A percentile compares a stretch with the other conserved stretches of the same genome.
Evolutionary conservation across 1,140 invertebrate genomes (phyloP).

Genomic region (Leptonema lineaticorne): DNA sequence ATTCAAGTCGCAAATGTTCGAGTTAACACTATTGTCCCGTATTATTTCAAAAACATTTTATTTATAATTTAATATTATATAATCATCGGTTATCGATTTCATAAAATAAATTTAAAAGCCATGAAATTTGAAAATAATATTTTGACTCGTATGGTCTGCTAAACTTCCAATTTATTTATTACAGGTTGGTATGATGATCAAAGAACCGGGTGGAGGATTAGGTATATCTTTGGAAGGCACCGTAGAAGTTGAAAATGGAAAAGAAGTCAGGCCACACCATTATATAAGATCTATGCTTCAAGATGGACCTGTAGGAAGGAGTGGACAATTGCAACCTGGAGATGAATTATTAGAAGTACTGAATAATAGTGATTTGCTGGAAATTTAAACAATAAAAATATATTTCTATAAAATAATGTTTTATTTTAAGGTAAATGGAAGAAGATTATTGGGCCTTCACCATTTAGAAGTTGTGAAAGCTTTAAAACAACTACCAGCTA

Average conservation of each 20-base stretch:
- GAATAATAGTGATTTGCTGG: not conserved
- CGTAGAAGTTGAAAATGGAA: slow-evolving; percentile 74
- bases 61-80: too few relatives aligned
- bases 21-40: too few relatives aligned
- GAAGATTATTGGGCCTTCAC: slow-evolving; percentile 82
- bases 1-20: too few relatives aligned
- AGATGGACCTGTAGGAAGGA: slow-evolving; percentile 79
- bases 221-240: slow-evolving; percentile 88
- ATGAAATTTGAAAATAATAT: too few relatives aligned
- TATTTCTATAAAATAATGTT: not conserved
- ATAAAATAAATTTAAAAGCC: too few relatives aligned
- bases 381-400: not conserved
- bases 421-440: slow-evolving; percentile 79
- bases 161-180: too few relatives aligned
- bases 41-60: too few relatives aligned
- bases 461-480: slow-evolving; percentile 90
- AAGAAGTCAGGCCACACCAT: slow-evolving; percentile 76
- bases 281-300: slow-evolving; percentile 78
- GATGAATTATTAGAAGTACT: slow-evolving; percentile 67
- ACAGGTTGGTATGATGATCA: slow-evolving; percentile 40
- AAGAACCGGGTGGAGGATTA: slow-evolving; percentile 60
- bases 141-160: too few relatives aligned
- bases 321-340: slow-evolving; percentile 61
- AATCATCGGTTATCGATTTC: too few relatives aligned
- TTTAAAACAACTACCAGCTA: slow-evolving; percentile 83